A percentile compares a stretch with the other conserved stretches of the same genome.
Conservation (phyloP, 2,888 invertebrate genomes). For the Capitulum mitella region DNA sequence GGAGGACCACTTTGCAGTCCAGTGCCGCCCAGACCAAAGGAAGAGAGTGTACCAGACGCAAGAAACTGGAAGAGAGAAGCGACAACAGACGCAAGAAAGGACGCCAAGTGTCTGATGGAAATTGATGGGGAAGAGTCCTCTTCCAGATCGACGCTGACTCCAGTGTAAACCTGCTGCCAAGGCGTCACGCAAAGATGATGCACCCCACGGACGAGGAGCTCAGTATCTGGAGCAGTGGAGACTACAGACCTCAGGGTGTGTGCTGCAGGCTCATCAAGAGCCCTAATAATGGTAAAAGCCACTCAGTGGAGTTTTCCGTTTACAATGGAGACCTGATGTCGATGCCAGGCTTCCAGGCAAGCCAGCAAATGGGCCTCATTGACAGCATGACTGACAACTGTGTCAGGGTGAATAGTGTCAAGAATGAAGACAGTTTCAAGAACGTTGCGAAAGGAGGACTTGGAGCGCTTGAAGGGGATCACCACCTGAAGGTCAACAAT, state of each 20-base stretch:
- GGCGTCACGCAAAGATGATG: not conserved
- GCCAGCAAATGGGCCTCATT: not conserved
- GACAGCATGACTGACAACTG: not conserved
- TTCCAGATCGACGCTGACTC: not conserved
- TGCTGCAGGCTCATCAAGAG: not conserved
- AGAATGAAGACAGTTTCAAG: not conserved
- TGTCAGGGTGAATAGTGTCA: not conserved
- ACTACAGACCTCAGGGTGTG: not conserved
- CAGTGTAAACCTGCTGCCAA: not conserved
- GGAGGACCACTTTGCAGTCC: not conserved
- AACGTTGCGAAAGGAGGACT: not conserved
- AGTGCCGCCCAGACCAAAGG: not conserved
- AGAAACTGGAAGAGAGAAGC: not conserved
- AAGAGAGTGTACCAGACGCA: not conserved
- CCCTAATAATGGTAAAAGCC: not conserved
- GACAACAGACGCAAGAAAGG: not conserved
- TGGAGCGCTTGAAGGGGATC: not conserved
- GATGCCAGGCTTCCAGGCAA: not conserved
- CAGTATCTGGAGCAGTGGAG: not conserved
- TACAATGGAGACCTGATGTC: not conserved
- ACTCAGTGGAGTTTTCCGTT: not conserved
- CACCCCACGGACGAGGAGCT: not conserved
- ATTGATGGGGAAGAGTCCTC: not conserved
- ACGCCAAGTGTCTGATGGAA: not conserved
- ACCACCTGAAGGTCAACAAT: not conserved